Percentiles rank a stretch among this genome's conserved stretches.
Conservation (phyloP, 2,888 invertebrate genomes). For the Lithophane ornitopus region DNA sequence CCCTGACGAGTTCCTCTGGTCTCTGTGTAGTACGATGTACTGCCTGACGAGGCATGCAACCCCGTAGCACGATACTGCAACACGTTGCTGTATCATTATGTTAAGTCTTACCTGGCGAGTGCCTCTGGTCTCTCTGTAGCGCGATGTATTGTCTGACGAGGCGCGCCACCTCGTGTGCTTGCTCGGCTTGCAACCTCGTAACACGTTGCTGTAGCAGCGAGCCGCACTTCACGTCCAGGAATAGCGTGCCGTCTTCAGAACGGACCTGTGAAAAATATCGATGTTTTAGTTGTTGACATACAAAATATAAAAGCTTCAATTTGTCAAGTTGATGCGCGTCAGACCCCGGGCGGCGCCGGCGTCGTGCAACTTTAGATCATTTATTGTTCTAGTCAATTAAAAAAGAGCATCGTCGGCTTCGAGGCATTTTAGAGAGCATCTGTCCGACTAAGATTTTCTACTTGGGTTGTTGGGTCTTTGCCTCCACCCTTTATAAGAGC, state of each 20-base stretch:
- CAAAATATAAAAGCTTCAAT: not conserved
- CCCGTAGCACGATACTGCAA: not conserved
- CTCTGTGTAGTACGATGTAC: too few relatives aligned
- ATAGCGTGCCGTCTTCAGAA: slow-evolving; percentile 97
- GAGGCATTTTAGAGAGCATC: not conserved
- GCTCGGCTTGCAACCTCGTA: slow-evolving; percentile 98
- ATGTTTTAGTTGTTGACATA: not conserved
- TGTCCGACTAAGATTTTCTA: not conserved
- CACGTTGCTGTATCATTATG: not conserved
- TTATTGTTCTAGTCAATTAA: too few relatives aligned
- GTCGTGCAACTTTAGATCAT: too few relatives aligned
- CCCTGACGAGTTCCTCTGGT: not conserved
- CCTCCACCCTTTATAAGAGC: too few relatives aligned
- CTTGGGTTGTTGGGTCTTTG: not conserved
- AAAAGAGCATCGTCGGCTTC: not conserved
- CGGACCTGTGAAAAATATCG: slow-evolving; percentile 89
- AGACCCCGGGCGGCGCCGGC: too few relatives aligned
- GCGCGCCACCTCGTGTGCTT: slow-evolving; percentile 99
- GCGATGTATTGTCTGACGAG: slow-evolving; percentile 99
- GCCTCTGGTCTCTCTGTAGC: slow-evolving; percentile 90
- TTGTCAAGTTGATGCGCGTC: not conserved
- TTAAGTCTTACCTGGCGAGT: slow-evolving; percentile 68
- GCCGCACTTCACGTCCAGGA: slow-evolving; percentile 98
- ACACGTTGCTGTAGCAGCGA: slow-evolving; percentile 98
- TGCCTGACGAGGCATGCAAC: too few relatives aligned